Conservation (phyloP, 2,888 invertebrate genomes). For the Meloe dianella region DNA sequence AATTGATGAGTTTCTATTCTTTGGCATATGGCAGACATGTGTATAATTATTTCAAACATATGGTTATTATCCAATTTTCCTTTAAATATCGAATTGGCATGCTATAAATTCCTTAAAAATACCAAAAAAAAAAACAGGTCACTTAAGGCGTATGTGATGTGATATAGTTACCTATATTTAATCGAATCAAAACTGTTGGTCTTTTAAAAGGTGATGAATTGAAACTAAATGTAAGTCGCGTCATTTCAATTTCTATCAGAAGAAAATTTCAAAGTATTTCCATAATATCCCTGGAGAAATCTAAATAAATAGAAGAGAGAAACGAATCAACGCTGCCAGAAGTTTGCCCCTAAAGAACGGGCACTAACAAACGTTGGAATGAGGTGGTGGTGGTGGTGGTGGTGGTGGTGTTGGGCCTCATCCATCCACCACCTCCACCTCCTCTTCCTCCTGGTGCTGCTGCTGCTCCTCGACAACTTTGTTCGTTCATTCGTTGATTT, state of each 20-base stretch:
- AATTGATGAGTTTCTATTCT: too few relatives aligned
- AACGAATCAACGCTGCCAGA: constrained; percentile 1
- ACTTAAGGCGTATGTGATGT: too few relatives aligned
- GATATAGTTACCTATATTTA: too few relatives aligned
- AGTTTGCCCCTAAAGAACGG: not conserved
- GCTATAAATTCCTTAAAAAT: too few relatives aligned
- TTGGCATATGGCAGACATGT: too few relatives aligned
- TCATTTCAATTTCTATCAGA: constrained; percentile 42
- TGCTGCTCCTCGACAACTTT: not conserved
- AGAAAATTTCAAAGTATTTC: constrained; percentile 58
- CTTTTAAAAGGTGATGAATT: not conserved
- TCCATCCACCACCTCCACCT: not conserved
- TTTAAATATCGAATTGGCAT: too few relatives aligned
- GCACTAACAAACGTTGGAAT: constrained; percentile 4
- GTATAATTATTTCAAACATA: too few relatives aligned
- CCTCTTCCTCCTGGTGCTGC: too few relatives aligned
- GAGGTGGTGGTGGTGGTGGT: not conserved
- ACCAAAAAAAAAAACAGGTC: too few relatives aligned
- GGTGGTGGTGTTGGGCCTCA: not conserved
- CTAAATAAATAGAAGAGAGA: constrained; percentile 53
- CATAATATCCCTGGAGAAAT: constrained; percentile 58
- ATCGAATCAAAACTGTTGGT: not conserved
- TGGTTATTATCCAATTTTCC: too few relatives aligned
- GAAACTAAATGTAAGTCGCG: constrained; percentile 17
- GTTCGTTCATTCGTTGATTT: constrained; percentile 7